Evolutionary conservation across 2,888 invertebrate species (phyloP).

Genomic region (Ennomos erosarius): DNA sequence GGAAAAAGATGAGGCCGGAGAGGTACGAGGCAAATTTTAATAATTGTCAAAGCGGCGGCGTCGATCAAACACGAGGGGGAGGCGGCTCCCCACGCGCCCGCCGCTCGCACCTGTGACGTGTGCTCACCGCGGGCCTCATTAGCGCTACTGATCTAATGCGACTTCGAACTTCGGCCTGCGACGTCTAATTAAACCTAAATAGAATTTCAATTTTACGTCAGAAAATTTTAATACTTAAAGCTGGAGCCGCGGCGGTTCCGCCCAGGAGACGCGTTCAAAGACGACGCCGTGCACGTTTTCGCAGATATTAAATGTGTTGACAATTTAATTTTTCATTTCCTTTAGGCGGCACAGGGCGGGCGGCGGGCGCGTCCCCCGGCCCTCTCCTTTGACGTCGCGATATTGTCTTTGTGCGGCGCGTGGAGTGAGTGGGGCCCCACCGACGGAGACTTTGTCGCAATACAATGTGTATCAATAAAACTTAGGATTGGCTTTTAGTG

Average conservation of each 20-base stretch:
- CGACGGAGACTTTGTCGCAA: slow-evolving; percentile 85
- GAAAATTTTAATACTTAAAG: slow-evolving; percentile 82
- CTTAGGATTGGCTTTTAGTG: slow-evolving; percentile 86
- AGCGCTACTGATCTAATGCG: slow-evolving; percentile 82
- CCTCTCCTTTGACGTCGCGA: slow-evolving; percentile 85
- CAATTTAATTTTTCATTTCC: slow-evolving; percentile 86
- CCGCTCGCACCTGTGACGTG: slow-evolving; percentile 73
- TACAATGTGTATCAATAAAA: slow-evolving; percentile 86
- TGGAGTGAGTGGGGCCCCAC: slow-evolving; percentile 79
- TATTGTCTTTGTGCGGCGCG: slow-evolving; percentile 84
- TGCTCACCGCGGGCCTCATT: slow-evolving; percentile 82
- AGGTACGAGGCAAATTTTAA: slow-evolving; percentile 86
- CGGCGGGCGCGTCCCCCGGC: slow-evolving; percentile 62
- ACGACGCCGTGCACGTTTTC: slow-evolving; percentile 83
- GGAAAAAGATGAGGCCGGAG: slow-evolving; percentile 84
- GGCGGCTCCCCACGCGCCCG: slow-evolving; percentile 43
- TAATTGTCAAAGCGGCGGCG: slow-evolving; percentile 86
- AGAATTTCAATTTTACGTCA: slow-evolving; percentile 82
- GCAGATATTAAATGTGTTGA: slow-evolving; percentile 86
- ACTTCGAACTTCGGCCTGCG: slow-evolving; percentile 76
- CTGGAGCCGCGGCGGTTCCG: slow-evolving; percentile 72
- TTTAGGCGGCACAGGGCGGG: slow-evolving; percentile 73
- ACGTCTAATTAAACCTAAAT: slow-evolving; percentile 82
- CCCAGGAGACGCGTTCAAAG: slow-evolving; percentile 81
- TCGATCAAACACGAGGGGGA: slow-evolving; percentile 81